Evolutionary conservation across 2,797 vertebrate species (phyloP), one percentile per base, ranked within the genome.

Genomic region (Ctenopoma kingsleyae): DNA sequence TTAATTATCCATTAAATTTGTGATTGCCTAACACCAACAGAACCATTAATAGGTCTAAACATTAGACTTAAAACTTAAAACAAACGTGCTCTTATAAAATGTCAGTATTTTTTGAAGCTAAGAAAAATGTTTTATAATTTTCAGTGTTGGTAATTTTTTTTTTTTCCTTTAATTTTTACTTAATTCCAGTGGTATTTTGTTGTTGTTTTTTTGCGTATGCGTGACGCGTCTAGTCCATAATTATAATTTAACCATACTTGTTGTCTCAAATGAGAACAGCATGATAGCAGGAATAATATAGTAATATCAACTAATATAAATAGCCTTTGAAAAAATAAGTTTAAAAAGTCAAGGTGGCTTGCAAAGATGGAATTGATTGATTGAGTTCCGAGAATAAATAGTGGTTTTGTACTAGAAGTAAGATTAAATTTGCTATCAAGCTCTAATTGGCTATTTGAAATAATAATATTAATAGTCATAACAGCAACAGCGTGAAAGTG

Each of bases 391-490:
- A 25, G 23, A 25, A 25, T 25, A 50, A 67, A 56, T 8, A 16
- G 2, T 19, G 9, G 22, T 46, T 64, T 72, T 48, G 15, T 20
- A 41, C 12, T 16, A 40, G 13, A 40, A 15, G 55, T 67, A 36
- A 67, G 41, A 64, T 56, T 55, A 59, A 74, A 50, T 79, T 57
- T 15, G 69, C 69, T 72, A 64, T 15, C 36, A 48, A 30, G 48
- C 75, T 81, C 66, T 89, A 88, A 85, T 87, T 90, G 86, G 74
- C 41, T 53, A 74, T 63, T 79, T 86, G 65, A 71, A 90, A 80
- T 74, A 87, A 84, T 78, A 84, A 82, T 69, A 85, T 73, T 85
- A 86, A 68, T 79, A 80, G 82, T 82, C 49, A 76, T 81, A 77
- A 82, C 71, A 77, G 76, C 67, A 78, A 72, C 67, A 65, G 72